Base-by-base conservation (phyloP, 2,113 vertebrate species). In the Martes martes region DNA sequence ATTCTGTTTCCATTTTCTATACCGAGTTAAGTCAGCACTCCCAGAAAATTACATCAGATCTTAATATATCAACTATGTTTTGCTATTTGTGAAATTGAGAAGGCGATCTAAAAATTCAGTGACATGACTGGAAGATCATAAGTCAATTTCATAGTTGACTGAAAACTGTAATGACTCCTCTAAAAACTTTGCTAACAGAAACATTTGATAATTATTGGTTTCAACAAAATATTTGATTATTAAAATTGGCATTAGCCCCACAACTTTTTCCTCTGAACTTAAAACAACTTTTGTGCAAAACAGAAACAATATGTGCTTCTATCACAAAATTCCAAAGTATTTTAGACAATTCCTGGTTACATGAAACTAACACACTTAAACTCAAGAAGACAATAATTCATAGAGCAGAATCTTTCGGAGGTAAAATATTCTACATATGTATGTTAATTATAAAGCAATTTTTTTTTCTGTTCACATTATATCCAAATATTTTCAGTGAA, bases 101-200 rank as follows among this genome's bases (percentile, higher is more conserved):
- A 61, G 23, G 10, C 5, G 39, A 82, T 67, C 13, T 45, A 84
- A 94, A 87, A 93, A 63, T 76, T 4, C 3, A 69, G 13, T 55
- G 3, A 61, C 19, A 57, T 73, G 69, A 85, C 1, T 83, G 23
- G 89, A 91, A 96, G 59, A 59, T 78, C 8, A 63, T 28, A 8
- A 87, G 7, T 59, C 28, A 85, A 1, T 78, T 91, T 85, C 11
- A 71, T 18, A 33, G 6, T 45, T 71, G 39, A 23, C 6, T 87
- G 15, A 95, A 92, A 92, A 80, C 71, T 85, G 1, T 92, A 96
- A 92, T 94, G 8, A 87, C 86, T 85, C 28, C 6, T 90, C 6
- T 61, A 9, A 81, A 81, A 91, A 19, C n/a, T 19, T 50, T 78
- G 8, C 47, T 88, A 86, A 52, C 42, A 89, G 21, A 87, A 94